phyloP scores from a whole-genome alignment of 2,888 invertebrate genomes.

The Silvanus unidentatus region DNA sequence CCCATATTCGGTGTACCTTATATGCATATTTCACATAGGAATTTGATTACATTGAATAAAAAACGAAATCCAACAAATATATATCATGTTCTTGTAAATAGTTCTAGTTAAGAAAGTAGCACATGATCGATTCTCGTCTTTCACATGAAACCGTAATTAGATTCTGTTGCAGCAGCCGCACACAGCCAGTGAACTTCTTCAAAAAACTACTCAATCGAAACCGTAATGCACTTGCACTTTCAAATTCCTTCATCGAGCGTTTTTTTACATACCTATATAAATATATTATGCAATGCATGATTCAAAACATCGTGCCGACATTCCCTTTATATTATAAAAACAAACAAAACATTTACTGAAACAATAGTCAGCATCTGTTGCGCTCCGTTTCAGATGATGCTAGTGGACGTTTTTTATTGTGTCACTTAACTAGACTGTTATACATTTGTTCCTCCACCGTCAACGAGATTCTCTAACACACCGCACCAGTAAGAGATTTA shows the following conservation, averaged over 20 bases:
- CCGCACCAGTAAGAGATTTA: not conserved
- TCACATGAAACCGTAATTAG: too few relatives aligned
- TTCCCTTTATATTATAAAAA: slow-evolving; percentile 25
- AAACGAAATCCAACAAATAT: too few relatives aligned
- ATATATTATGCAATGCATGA: slow-evolving; percentile 28
- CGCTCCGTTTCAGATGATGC: slow-evolving; percentile 28
- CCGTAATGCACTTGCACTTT: slow-evolving; percentile 5
- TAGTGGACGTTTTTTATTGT: slow-evolving; percentile 13
- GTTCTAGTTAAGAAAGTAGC: too few relatives aligned
- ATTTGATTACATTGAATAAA: too few relatives aligned
- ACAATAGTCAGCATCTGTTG: slow-evolving; percentile 30
- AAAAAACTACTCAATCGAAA: slow-evolving; percentile 3
- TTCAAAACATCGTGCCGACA: slow-evolving; percentile 29
- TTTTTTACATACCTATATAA: not conserved
- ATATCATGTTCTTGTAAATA: too few relatives aligned
- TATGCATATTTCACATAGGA: too few relatives aligned
- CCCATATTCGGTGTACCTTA: too few relatives aligned
- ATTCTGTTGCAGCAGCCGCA: too few relatives aligned
- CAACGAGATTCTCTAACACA: not conserved
- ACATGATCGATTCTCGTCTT: too few relatives aligned
- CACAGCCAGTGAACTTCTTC: too few relatives aligned
- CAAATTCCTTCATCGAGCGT: not conserved
- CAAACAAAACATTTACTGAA: slow-evolving; percentile 27
- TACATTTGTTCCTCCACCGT: not conserved
- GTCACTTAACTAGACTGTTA: not conserved